These are phyloP conservation scores for Scyliorhinus canicula DNA, from an alignment of 2,797 vertebrate species.

Conservation along the genomic window DNA sequence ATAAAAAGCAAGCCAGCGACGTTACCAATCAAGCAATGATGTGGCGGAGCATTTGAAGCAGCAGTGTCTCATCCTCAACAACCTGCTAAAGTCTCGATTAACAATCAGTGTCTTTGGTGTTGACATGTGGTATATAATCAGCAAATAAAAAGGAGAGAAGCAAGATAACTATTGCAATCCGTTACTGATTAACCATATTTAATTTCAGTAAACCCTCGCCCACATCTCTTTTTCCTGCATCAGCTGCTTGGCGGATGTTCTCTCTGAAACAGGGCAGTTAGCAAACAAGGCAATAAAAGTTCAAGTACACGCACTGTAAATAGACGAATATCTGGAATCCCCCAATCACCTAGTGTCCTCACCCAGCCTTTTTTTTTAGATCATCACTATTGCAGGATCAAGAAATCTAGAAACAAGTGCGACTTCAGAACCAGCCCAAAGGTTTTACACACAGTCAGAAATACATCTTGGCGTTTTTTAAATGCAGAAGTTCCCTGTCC, in stretches of 20 bases:
- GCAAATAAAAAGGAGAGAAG: background rate
- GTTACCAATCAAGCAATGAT: background rate
- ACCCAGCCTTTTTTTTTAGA: conserved; percentile 13
- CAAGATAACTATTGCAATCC: conserved; percentile 2
- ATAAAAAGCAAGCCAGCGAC: background rate
- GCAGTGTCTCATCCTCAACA: background rate
- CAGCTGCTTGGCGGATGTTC: conserved; percentile 4
- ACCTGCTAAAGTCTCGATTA: background rate
- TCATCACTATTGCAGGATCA: conserved; percentile 19
- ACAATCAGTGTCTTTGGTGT: background rate
- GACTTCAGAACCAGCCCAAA: conserved; percentile 18
- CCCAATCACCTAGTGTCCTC: background rate
- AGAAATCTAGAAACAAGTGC: background rate
- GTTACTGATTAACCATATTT: conserved; percentile 26
- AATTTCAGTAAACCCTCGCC: conserved; percentile 17
- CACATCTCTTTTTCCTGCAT: background rate
- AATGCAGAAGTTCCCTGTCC: background rate
- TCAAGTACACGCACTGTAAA: conserved; percentile 30
- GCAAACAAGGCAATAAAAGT: conserved; percentile 32
- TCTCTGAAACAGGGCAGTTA: background rate
- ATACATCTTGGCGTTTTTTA: background rate
- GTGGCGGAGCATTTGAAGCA: background rate
- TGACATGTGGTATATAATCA: background rate
- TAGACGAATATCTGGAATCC: background rate
- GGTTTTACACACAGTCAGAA: background rate